Evolutionary conservation across 1,140 invertebrate genomes (phyloP), one percentile per base, ranked within the genome.

Genomic region (Helicoverpa zea): DNA sequence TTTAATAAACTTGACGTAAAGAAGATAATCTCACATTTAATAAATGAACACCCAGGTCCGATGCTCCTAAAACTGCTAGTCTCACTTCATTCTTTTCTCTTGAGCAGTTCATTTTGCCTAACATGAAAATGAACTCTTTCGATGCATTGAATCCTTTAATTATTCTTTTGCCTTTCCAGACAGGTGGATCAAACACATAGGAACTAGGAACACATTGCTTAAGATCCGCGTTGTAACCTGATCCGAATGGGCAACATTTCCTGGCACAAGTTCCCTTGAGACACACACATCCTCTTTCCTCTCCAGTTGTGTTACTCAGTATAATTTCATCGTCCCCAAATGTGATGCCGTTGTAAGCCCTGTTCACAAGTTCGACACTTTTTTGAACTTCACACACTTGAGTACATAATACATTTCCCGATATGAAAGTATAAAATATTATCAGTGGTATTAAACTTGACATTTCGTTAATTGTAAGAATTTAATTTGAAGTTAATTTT

Each of bases 111-210:
- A 83, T 80, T 59, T 81, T 88, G 9, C 82, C 82, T 10, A 73
- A 59, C 4, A 83, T 76, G 35, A 87, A 87, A 35, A 86, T 80
- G 52, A 92, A 89, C 30, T 82, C 77, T 13, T 89, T 70, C 4
- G 64, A 58, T 0, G 80, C 85, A 54, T 86, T 86, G 0, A 54
- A 80, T 29, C 81, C 81, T 16, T 81, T 13, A 7, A 83, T 2
- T 11, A 75, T 18, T 7, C 51, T 68, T 52, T 86, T 84, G 5
- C 86, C 81, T 30, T 87, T 79, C 75, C 85, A 87, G 30, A 90
- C 81, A 0, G 81, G 68, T 0, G 86, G 83, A 16, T 88, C 78
- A 16, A 91, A 92, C 0, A 13, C 58, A 9, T 61, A 76, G 5
- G 56, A 63, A 5, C 64, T 61, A 43, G 81, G 75, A 0, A 82